Base-by-base conservation (phyloP, 2,797 vertebrate species). In the Malacoctenus gilli region DNA sequence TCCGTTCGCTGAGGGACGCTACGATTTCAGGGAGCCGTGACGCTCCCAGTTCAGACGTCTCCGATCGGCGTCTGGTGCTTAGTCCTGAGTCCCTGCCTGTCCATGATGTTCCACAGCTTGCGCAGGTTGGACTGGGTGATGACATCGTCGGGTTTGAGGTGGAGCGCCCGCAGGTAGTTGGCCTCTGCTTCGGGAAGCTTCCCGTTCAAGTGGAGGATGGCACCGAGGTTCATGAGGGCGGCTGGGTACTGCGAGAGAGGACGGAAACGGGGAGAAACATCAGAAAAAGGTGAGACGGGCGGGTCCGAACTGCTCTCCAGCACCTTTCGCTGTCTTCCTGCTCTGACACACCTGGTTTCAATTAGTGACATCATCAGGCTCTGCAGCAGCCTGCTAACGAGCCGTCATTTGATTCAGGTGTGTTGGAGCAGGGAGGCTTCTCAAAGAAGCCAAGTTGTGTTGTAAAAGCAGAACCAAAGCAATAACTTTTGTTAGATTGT, bases 91-190 rank as follows among this genome's bases (percentile, higher is more conserved):
- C 95, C 96, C 90, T 98, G 97, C 66, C 96, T 94, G 80, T 97
- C 95, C 96, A 99, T 98, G 84, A 99, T 98, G 88, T 99, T 99
- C 95, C 96, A 96, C 58, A 99, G 88, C 81, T 99, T 99, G 62
- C 95, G 95, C 74, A 98, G 94, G 81, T 99, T 99, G 70, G 97
- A 98, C 77, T 96, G 96, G 3, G 97, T 99, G 65, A 98, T 99
- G 79, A 85, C 81, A 20, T 99, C 96, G 11, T 98, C 95, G 0
- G 96, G 96, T 66, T 99, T 99, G 73, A 98, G 93, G 75, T 92
- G 94, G 35, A 99, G 92, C 1, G 97, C 96, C 14, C 90, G 91
- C 81, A 98, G 92, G 88, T 99, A 99, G 89, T 98, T 98, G 79
- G 92, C 89, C 85, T 99, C 97, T 0, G 96, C 96, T 50, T 95